Percentiles rank a stretch among this genome's conserved stretches.
These are phyloP conservation scores for Pachypanchax playfairii DNA, from an alignment of 2,113 vertebrate genomes.

Conservation along the genomic window DNA sequence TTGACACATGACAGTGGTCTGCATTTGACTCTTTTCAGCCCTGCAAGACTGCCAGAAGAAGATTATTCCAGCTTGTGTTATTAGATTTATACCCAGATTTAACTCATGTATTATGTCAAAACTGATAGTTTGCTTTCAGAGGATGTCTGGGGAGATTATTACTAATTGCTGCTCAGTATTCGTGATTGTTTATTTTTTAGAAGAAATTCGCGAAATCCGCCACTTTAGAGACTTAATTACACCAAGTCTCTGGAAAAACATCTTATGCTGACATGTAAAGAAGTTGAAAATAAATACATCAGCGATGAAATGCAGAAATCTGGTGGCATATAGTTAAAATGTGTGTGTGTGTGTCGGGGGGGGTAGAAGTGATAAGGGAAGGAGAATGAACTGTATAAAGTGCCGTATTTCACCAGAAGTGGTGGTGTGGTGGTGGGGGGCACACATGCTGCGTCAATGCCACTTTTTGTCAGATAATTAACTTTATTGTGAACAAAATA, in stretches of 20 bases:
- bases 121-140: conserved; percentile 72
- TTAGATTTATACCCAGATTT: conserved; percentile 76
- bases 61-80: conserved; percentile 62
- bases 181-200: conserved; percentile 44
- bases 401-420: conserved; percentile 66
- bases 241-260: conserved; percentile 57
- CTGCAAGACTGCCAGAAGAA: conserved; percentile 58
- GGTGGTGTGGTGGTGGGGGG: too few relatives aligned
- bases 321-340: conserved; percentile 45
- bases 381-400: conserved; percentile 32
- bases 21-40: conserved; percentile 40
- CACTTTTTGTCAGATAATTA: too few relatives aligned
- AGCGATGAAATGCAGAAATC: conserved; percentile 46
- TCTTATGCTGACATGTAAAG: conserved; percentile 60
- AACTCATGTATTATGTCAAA: conserved; percentile 71
- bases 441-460: too few relatives aligned
- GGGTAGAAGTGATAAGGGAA: conserved; percentile 30
- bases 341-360: too few relatives aligned
- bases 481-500: neutral
- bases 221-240: conserved; percentile 75
- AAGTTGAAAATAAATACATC: conserved; percentile 57
- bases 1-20: conserved; percentile 43
- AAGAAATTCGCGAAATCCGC: conserved; percentile 54
- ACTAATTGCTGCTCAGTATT: conserved; percentile 72
- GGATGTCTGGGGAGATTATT: conserved; percentile 72